Evolutionary conservation across 2,797 vertebrate genomes (phyloP), one percentile per base, ranked within the genome.

Genomic region (Esox masquinongy): DNA sequence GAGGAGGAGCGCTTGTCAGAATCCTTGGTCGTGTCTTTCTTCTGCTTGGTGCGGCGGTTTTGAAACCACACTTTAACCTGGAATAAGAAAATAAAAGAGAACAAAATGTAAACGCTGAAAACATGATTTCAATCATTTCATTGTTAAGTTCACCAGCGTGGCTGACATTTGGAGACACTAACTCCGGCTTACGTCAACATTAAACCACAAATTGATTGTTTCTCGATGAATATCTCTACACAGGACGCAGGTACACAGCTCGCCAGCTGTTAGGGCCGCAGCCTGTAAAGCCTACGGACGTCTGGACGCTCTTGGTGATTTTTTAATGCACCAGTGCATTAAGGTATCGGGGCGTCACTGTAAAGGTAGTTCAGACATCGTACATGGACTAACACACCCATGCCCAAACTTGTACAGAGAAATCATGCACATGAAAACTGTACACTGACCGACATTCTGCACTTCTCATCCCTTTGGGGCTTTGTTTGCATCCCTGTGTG

Each of bases 31-130:
- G 97, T 98, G 92, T 99, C 97, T 84, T 99, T 99, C 92, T 99
- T 99, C 94, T 98, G 96, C 82, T 99, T 99, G 84, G 97, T 99
- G 79, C 97, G 95, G 3, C 97, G 95, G 88, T 99, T 99, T 90
- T 99, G 97, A 91, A 98, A 98, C 97, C 97, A 99, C 71, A 98
- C 97, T 84, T 99, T 99, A 51, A 99, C 97, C 97, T 98, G 92
- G 0, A 68, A 8, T 39, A 56, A 31, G 8, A 56, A 11, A 43
- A 19, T 11, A 29, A 50, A 43, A 19, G 12, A 12, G 16, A 49
- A 53, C 64, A 29, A 12, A 17, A 31, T 76, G 39, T 0, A 29
- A 50, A 70, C 1, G 2, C 12, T 50, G 16, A n/a, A 68, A 39
- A 22, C n/a, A 22, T 53, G 51, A 12, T 22, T 11, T n/a, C 17